Evolutionary conservation across 1,140 invertebrate species (phyloP), one percentile per base, ranked within the genome.

Genomic region (Sweltsa coloradensis): DNA sequence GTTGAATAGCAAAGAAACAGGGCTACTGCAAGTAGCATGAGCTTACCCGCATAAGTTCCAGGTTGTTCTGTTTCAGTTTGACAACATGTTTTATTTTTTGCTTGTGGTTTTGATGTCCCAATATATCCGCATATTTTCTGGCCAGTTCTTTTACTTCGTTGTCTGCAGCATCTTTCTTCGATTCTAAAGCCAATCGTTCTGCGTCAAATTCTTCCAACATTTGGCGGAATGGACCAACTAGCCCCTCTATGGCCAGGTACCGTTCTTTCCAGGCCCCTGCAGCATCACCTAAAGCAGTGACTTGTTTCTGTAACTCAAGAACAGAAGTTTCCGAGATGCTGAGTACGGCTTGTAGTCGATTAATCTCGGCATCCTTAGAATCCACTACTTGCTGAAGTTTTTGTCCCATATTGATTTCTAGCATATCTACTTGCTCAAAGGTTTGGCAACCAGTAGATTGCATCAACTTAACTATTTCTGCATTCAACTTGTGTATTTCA

Each of bases 21-120:
- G n/a, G n/a, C n/a, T n/a, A n/a, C n/a, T n/a, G n/a, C n/a, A n/a
- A n/a, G n/a, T n/a, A n/a, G n/a, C n/a, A n/a, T n/a, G n/a, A n/a
- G n/a, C 61, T 55, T 53, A 74, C 75, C 68, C 74, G 65, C 58
- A 71, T 70, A 27, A 77, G 52, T 25, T 62, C 53, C 39, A 61
- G 54, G 47, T 61, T 69, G 58, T 79, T 76, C 14, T 71, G 67
- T 60, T 81, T 82, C 25, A 83, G 57, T 51, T 77, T 74, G 3
- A 64, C 59, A 7, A 82, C 58, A 49, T 81, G 74, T 47, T 77
- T 76, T 23, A 81, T 78, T 56, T 77, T 80, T 54, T 83, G 79
- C 49, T 74, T 78, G 45, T 75, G 70, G 56, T 82, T 83, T 46
- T 79, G 75, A 54, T 82, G 76, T 3, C 76, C 78, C 5, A 82